Base-by-base conservation (phyloP, 2,888 invertebrate genomes). In the Hartigia nigra region DNA sequence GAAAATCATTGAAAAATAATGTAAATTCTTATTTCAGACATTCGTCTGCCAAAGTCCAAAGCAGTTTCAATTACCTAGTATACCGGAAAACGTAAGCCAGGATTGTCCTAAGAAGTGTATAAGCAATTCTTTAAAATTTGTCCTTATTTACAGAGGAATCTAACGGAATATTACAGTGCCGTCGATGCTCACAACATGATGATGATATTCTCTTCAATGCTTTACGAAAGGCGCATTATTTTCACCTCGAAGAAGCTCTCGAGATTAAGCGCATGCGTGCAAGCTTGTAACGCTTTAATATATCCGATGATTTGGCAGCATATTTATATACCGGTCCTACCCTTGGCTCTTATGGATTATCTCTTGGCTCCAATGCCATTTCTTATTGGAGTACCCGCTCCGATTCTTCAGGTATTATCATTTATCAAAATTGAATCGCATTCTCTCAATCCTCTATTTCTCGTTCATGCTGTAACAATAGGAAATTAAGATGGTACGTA, bases 291-390 rank as follows among this genome's bases (percentile, higher is more conserved):
- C 91, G 95, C 97, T 81, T 95, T 99, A 75, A 95, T 99, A 72
- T 99, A 98, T 92, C 99, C 99, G 1, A 98, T 99, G 98, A 96
- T 96, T 85, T 99, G 99, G 99, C 99, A 99, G 92, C 98, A 99
- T 89, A 97, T 99, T 89, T 99, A 97, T 92, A 98, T 99, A 92
- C 99, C 99, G 77, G 96, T 99, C 85, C 92, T 99, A 88, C 98
- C 99, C 34, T 94, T 95, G 91, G 95, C 96, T 89, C 94, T 99
- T 82, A 95, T 96, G 84, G 99, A 98, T 92, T 97, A 97, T 92
- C 92, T 98, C 84, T 93, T 96, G 86, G 99, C 99, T 23, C 99
- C 99, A 1, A 99, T 99, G 99, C 99, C 99, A 75, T 99, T 97
- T 93, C 93, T 99, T 75, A 98, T 99, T 88, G 99, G 99, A 81